Base-by-base conservation (phyloP, 2,797 vertebrate genomes). In the Fringilla coelebs region DNA sequence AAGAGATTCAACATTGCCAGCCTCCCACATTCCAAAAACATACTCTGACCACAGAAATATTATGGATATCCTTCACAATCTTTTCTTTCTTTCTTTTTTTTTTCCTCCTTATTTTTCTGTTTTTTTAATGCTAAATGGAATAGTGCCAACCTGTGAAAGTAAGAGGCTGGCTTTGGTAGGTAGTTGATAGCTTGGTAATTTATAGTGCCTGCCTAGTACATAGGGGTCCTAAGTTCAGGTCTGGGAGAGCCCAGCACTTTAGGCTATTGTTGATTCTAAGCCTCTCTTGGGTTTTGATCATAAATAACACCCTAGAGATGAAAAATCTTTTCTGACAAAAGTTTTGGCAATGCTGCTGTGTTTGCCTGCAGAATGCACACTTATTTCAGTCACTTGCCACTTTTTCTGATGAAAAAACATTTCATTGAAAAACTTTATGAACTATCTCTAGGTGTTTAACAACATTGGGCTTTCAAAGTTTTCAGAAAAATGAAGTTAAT, bases 271-370 rank as follows among this genome's bases (percentile, higher is more conserved):
- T 7, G 1, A 6, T 89, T 67, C 49, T 89, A 85, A 92, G 10
- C 41, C 70, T 72, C 58, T 77, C 63, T 36, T 1, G 7, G 61
- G 61, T 87, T 85, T 92, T 94, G 81, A 85, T 40, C 45, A 85
- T 95, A 90, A 96, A 96, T 97, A 72, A 90, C 65, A 75, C 17
- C 11, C 41, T 58, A 63, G 65, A 89, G 71, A 79, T 89, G 86
- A 96, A 74, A 96, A 93, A 90, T 92, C 21, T 36, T 79, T 90
- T 41, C 88, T 95, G 81, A 61, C 68, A 92, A 77, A 94, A 90
- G 24, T 92, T 80, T 77, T 93, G 84, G 75, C 88, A 83, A 22
- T 71, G 34, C 49, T 67, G 20, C 81, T 85, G 4, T 57, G 34
- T 92, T 90, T 92, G 25, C 21, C 54, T 77, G 43, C 38, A 80